These are phyloP conservation scores for Phortica variegata DNA, from an alignment of 1,140 invertebrate genomes.

Conservation along the genomic window DNA sequence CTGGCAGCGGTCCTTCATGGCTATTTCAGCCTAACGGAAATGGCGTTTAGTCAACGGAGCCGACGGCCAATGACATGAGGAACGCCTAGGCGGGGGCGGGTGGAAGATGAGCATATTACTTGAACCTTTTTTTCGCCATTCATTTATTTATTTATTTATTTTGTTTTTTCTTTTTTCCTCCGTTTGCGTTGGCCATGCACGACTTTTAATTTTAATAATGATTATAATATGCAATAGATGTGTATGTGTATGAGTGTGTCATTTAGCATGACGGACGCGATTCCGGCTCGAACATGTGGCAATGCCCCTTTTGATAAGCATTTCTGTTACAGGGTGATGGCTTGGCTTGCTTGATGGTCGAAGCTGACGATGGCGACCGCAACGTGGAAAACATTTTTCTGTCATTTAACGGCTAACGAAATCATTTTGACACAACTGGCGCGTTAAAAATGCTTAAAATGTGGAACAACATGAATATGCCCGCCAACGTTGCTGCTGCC, in stretches of 20 bases:
- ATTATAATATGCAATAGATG: conserved; percentile 37
- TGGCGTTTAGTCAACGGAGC: conserved; percentile 41
- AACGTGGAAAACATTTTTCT: conserved; percentile 11
- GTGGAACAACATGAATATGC: conserved; percentile 36
- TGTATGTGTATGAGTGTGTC: conserved; percentile 5
- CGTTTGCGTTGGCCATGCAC: conserved; percentile 14
- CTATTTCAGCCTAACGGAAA: background rate
- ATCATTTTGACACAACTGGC: conserved; percentile 55
- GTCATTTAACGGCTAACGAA: conserved; percentile 53
- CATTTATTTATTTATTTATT: no score
- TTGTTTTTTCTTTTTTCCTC: conserved; percentile 2
- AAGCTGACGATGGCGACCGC: no score
- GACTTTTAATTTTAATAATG: conserved; percentile 55
- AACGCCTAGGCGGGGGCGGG: no score
- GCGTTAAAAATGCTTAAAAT: conserved; percentile 55
- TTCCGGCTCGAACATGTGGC: no score
- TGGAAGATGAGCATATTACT: no score
- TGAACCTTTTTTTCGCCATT: no score
- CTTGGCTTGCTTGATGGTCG: conserved; percentile 1
- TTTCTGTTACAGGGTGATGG: background rate
- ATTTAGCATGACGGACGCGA: no score
- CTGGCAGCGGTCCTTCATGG: no score
- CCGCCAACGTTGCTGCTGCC: background rate
- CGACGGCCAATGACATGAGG: no score
- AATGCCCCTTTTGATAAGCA: conserved; percentile 15